Evolutionary conservation across 2,113 vertebrate genomes (phyloP), one percentile per base, ranked within the genome.

Genomic region (Empidonax traillii): DNA sequence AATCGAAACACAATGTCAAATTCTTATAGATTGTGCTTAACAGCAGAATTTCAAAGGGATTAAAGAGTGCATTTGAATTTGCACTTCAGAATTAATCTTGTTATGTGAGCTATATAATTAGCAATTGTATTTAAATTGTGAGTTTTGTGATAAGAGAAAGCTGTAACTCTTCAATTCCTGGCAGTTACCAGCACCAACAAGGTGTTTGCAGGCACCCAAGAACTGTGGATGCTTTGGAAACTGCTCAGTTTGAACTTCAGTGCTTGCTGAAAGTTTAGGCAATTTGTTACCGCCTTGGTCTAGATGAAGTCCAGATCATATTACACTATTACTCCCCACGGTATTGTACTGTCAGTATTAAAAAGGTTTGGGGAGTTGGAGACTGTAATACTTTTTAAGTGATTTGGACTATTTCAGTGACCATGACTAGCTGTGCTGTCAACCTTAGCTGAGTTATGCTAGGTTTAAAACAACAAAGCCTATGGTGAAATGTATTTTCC

Each of bases 401-500:
- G 67, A 39, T 61, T 63, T 69, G 39, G 43, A 18, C 33, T 56
- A 0, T 87, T 82, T 87, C 80, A 85, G 62, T 86, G 69, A 59
- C 76, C 19, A 3, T 18, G 24, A 81, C 55, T 37, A 27, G 79
- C 39, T 76, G n/a, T 75, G 79, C 58, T 94, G 59, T 63, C 63
- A 75, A 23, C 39, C 83, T 87, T 84, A 81, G 76, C 78, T 90
- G 92, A 93, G 62, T 80, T 56, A 62, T 44, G 56, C 44, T 73
- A 47, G 9, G 8, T 62, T 91, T 68, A 72, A 66, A 83, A 85
- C 35, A 83, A 63, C 53, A 73, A 76, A 89, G 30, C 31, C 39
- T 90, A 14, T 49, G 77, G 31, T 76, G 37, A 55, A 62, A 35
- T 84, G 12, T 39, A 11, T 85, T 69, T 69, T 72, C 41, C 19